Percentiles rank a stretch among this genome's conserved stretches.
These are phyloP conservation scores for Drosophila erecta DNA, from an alignment of 1,140 invertebrate genomes.

Conservation along the genomic window DNA sequence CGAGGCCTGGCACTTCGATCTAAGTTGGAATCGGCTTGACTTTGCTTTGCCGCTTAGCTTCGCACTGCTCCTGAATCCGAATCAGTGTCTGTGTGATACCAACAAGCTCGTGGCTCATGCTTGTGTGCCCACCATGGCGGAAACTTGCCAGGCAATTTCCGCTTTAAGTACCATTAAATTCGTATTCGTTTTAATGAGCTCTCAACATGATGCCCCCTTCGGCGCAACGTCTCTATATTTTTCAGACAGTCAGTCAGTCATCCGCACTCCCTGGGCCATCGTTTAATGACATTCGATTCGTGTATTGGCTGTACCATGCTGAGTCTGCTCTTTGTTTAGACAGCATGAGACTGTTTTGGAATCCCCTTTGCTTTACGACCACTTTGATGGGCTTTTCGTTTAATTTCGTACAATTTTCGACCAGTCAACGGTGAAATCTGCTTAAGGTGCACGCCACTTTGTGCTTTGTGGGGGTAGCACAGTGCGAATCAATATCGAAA, in stretches of 20 bases:
- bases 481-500: background rate
- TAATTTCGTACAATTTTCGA: slow-evolving; percentile 43
- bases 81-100: slow-evolving; percentile 16
- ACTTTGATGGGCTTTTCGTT: slow-evolving; percentile 51
- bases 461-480: slow-evolving; percentile 2
- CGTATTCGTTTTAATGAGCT: slow-evolving; percentile 84
- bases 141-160: slow-evolving; percentile 84
- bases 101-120: background rate
- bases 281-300: slow-evolving; percentile 80
- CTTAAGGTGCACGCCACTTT: slow-evolving; percentile 26
- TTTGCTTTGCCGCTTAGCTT: slow-evolving; percentile 22
- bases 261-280: slow-evolving; percentile 17
- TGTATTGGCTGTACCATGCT: slow-evolving; percentile 54
- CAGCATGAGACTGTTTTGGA: slow-evolving; percentile 41
- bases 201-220: slow-evolving; percentile 78
- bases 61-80: slow-evolving; percentile 10
- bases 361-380: slow-evolving; percentile 33
- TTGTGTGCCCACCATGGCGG: slow-evolving; percentile 69
- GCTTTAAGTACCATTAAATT: slow-evolving; percentile 84
- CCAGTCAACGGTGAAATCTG: slow-evolving; percentile 69
- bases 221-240: background rate
- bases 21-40: slow-evolving; percentile 50
- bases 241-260: slow-evolving; percentile 10
- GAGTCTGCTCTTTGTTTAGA: slow-evolving; percentile 53
- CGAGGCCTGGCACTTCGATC: slow-evolving; percentile 61